Conservation (phyloP, 2,113 vertebrate genomes). For the Ceuthmochares aereus region DNA sequence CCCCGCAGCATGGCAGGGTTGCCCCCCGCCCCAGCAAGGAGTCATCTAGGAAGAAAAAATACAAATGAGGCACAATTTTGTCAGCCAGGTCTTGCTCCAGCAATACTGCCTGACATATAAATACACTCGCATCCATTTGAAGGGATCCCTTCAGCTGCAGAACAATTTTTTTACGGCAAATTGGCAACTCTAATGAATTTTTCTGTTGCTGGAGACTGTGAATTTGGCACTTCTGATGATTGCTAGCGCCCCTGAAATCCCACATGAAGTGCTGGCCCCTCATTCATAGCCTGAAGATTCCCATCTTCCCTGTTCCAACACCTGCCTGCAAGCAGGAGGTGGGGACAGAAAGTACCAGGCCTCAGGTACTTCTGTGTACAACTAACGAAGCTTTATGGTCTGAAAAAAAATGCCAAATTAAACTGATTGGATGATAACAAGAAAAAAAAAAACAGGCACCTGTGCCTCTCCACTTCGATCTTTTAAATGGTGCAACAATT, state of each 20-base stretch:
- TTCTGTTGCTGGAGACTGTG: background rate
- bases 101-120: background rate
- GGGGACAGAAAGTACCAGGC: background rate
- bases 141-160: background rate
- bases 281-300: background rate
- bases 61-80: background rate
- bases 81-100: rapidly evolving
- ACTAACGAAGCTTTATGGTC: background rate
- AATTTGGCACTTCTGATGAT: background rate
- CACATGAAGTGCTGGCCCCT: background rate
- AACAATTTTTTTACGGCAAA: background rate
- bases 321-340: background rate
- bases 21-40: background rate
- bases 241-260: background rate
- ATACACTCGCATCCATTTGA: background rate
- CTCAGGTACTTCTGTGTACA: background rate
- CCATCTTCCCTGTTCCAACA: rapidly evolving
- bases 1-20: background rate
- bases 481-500: background rate
- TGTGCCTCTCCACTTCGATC: background rate
- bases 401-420: background rate
- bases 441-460: background rate
- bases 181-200: background rate
- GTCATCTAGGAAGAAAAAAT: background rate
- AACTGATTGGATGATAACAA: background rate